Conservation (phyloP, 2,113 vertebrate genomes). For the Panurus biarmicus region DNA sequence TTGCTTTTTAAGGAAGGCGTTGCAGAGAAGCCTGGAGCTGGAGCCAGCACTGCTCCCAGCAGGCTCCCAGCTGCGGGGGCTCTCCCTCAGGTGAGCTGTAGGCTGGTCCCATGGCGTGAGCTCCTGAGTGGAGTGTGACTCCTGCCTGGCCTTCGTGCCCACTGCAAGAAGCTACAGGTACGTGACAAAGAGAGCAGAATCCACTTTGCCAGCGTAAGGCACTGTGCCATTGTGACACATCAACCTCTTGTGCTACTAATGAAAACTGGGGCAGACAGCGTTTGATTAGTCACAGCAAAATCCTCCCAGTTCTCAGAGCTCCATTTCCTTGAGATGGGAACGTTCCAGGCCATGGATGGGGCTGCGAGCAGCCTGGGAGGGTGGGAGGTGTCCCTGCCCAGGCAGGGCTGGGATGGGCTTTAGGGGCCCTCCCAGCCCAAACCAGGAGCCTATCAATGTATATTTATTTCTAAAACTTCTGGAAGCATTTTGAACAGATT, state of each 20-base stretch:
- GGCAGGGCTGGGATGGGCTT: background rate
- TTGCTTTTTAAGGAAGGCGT: background rate
- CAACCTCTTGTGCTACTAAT: background rate
- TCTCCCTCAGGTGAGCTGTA: rapidly evolving
- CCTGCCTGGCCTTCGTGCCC: background rate
- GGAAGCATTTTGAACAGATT: background rate
- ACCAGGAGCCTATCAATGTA: background rate
- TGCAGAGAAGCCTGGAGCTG: background rate
- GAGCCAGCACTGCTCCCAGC: background rate
- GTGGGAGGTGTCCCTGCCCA: background rate
- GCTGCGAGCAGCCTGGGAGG: background rate
- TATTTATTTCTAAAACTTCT: background rate
- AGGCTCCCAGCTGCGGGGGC: background rate
- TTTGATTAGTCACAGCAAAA: background rate
- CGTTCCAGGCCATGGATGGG: background rate
- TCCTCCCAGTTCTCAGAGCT: background rate
- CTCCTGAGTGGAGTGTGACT: rapidly evolving
- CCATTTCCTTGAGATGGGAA: background rate
- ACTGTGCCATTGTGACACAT: background rate
- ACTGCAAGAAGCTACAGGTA: too few species aligned
- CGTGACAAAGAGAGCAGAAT: rapidly evolving
- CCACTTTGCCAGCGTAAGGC: background rate
- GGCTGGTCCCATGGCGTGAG: rapidly evolving
- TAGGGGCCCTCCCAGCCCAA: background rate
- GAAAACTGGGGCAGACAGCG: background rate